Evolutionary conservation across 2,888 invertebrate genomes (phyloP).

Genomic region (Oscheius sp.): DNA sequence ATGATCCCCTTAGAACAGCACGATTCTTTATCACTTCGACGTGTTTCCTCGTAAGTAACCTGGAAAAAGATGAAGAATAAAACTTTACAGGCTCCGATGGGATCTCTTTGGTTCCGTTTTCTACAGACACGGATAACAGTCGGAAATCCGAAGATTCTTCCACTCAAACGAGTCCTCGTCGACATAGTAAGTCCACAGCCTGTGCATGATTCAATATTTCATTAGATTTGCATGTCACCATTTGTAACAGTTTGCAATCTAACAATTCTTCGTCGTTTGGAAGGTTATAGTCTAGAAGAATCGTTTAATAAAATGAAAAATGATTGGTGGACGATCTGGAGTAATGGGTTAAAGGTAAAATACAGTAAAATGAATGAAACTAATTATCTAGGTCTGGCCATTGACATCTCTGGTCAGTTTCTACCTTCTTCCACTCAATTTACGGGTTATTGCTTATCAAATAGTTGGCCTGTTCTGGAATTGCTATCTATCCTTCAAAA

Average conservation of each 20-base stretch:
- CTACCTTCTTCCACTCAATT: constrained; percentile 82
- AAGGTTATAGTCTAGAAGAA: constrained; percentile 46
- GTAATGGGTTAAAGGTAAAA: constrained; percentile 37
- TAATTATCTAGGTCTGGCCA: constrained; percentile 78
- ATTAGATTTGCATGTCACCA: constrained; percentile 11
- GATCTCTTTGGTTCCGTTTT: constrained; percentile 58
- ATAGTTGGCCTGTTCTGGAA: constrained; percentile 85
- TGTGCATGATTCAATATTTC: too few species aligned
- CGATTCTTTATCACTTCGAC: constrained; percentile 61
- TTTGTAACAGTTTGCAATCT: constrained; percentile 38
- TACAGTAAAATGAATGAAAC: background rate
- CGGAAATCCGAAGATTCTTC: constrained; percentile 44
- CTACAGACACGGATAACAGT: constrained; percentile 49
- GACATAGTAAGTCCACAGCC: constrained; percentile 53
- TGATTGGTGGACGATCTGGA: constrained; percentile 49
- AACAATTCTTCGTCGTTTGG: constrained; percentile 56
- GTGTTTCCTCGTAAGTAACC: constrained; percentile 53
- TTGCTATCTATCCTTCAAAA: constrained; percentile 83
- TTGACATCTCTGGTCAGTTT: constrained; percentile 86
- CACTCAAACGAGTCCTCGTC: constrained; percentile 50
- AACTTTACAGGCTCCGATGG: constrained; percentile 53
- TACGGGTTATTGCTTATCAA: constrained; percentile 84
- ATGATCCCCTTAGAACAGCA: constrained; percentile 51
- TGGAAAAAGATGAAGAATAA: background rate
- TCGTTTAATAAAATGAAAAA: constrained; percentile 41